Evolutionary conservation across 2,888 invertebrate species (phyloP).

Genomic region (Temnothorax rugatulus): DNA sequence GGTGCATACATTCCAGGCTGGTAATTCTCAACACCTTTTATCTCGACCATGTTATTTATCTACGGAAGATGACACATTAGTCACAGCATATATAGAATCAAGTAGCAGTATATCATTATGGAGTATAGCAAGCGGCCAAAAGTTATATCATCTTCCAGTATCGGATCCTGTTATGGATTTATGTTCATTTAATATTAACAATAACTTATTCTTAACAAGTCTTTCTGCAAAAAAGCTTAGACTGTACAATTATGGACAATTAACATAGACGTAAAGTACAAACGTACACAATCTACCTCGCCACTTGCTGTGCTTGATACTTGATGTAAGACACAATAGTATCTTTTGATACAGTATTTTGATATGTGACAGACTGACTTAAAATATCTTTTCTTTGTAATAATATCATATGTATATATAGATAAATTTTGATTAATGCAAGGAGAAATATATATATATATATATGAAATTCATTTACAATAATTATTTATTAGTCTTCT

Average conservation of each 20-base stretch:
- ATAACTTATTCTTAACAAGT: slow-evolving; percentile 88
- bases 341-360: background rate
- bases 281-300: background rate
- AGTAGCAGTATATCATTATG: slow-evolving; percentile 90
- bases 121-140: slow-evolving; percentile 88
- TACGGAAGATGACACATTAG: slow-evolving; percentile 88
- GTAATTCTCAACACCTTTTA: slow-evolving; percentile 90
- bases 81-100: slow-evolving; percentile 92
- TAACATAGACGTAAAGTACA: slow-evolving; percentile 32
- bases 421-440: background rate
- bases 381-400: background rate
- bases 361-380: background rate
- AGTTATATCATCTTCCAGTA: slow-evolving; percentile 88
- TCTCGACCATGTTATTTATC: slow-evolving; percentile 89
- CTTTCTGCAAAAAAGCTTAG: slow-evolving; percentile 90
- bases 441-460: background rate
- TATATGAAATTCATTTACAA: slow-evolving; percentile 1
- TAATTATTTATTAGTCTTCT: slow-evolving; percentile 34
- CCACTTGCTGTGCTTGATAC: background rate
- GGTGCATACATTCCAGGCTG: slow-evolving; percentile 90
- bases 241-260: slow-evolving; percentile 88
- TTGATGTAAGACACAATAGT: background rate
- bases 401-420: background rate
- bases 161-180: slow-evolving; percentile 91
- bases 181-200: slow-evolving; percentile 88